These are phyloP conservation scores for Stenodema calcarata DNA, from an alignment of 2,888 invertebrate species.

Conservation along the genomic window DNA sequence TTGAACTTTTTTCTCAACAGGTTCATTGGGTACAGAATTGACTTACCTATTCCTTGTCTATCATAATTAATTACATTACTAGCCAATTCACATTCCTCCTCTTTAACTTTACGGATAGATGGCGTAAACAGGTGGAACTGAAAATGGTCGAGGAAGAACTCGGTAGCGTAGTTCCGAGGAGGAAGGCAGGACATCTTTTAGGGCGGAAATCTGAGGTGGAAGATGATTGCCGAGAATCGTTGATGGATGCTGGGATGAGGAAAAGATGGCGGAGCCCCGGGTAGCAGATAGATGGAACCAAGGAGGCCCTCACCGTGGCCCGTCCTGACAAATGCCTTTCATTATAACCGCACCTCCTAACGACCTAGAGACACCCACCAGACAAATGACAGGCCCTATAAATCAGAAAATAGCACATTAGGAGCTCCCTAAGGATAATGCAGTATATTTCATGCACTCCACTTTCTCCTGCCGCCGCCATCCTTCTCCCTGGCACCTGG, in stretches of 20 bases:
- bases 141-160: no score
- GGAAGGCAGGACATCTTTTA: neutral
- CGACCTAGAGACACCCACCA: constrained; percentile 44
- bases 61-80: no score
- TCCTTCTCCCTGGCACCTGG: constrained; percentile 35
- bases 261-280: constrained; percentile 38
- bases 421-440: constrained; percentile 47
- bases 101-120: no score
- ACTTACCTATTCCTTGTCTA: no score
- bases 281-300: constrained; percentile 39
- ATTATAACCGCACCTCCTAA: constrained; percentile 48
- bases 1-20: no score
- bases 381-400: constrained; percentile 45
- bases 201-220: neutral
- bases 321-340: constrained; percentile 49
- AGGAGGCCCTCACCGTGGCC: constrained; percentile 15
- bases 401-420: constrained; percentile 51
- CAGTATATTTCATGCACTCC: constrained; percentile 50
- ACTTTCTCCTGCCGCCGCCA: constrained; percentile 31
- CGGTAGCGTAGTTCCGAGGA: neutral
- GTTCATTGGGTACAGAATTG: no score
- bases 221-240: neutral
- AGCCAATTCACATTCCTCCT: no score
- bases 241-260: constrained; percentile 39
- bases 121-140: no score